phyloP scores from a whole-genome alignment of 2,888 invertebrate genomes.

The Alentia gelatinosa region DNA sequence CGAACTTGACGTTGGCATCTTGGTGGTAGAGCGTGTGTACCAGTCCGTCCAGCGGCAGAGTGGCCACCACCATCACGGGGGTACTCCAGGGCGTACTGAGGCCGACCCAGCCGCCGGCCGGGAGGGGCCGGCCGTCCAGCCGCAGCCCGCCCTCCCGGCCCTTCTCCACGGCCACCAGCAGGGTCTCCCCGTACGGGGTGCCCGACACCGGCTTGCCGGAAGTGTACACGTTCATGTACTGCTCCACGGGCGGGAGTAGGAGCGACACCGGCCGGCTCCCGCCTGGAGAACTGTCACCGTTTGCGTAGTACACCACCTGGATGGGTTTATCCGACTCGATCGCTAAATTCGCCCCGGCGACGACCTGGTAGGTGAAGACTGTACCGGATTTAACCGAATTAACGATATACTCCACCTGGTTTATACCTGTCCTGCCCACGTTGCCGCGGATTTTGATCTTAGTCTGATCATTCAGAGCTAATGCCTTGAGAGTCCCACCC shows the following conservation, averaged over 20 bases:
- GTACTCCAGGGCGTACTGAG: neutral
- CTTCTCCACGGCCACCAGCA: conserved; percentile 22
- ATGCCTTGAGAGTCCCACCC: neutral
- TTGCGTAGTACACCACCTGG: conserved; percentile 23
- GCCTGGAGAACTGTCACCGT: neutral
- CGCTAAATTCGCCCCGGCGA: conserved; percentile 20
- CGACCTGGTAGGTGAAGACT: neutral
- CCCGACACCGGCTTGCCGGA: neutral
- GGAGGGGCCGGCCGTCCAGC: neutral
- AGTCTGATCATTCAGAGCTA: conserved; percentile 28
- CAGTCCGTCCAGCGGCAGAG: neutral
- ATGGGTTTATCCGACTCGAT: conserved; percentile 34
- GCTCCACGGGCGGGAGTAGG: neutral
- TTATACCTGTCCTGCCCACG: neutral
- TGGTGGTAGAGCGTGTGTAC: neutral
- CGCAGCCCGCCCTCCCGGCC: neutral
- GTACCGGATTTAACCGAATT: neutral
- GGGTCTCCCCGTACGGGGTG: neutral
- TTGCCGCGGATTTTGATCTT: neutral
- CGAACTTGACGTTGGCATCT: conserved; percentile 5
- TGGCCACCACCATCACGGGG: conserved; percentile 3
- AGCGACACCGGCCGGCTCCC: conserved; percentile 14
- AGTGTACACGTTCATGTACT: conserved; percentile 38
- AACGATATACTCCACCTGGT: neutral
- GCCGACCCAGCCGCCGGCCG: neutral